A percentile compares a stretch with the other conserved stretches of the same genome.
Conservation (phyloP, 2,888 invertebrate species). For the Oscheius myriophilus region DNA sequence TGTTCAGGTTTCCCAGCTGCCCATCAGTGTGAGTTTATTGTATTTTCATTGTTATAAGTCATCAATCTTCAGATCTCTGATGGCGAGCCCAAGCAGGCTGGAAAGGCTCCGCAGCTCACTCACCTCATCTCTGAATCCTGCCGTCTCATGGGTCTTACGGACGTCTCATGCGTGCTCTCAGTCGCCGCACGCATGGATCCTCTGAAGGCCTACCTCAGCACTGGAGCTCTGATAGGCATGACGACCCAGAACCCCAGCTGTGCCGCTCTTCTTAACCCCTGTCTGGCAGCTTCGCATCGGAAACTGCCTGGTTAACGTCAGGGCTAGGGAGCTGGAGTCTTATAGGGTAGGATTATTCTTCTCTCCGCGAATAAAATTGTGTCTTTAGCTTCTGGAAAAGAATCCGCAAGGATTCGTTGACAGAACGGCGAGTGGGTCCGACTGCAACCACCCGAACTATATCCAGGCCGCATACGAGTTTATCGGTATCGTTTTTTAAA, state of each 20-base stretch:
- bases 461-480: slow-evolving; percentile 34
- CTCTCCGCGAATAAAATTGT: no score
- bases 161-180: slow-evolving; percentile 82
- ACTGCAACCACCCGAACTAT: slow-evolving; percentile 31
- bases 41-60: not conserved
- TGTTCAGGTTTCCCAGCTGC: slow-evolving; percentile 78
- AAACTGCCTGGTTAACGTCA: slow-evolving; percentile 50
- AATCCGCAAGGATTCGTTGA: slow-evolving; percentile 72
- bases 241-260: slow-evolving; percentile 22
- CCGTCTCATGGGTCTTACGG: slow-evolving; percentile 86
- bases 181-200: slow-evolving; percentile 83
- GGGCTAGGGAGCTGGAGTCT: slow-evolving; percentile 66
- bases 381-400: not conserved
- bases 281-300: slow-evolving; percentile 83
- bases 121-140: slow-evolving; percentile 87
- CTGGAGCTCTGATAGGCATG: slow-evolving; percentile 77
- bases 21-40: slow-evolving; percentile 66
- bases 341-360: slow-evolving; percentile 78
- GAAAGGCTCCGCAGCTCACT: slow-evolving; percentile 66
- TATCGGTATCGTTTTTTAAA: slow-evolving; percentile 26
- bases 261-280: slow-evolving; percentile 78
- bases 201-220: slow-evolving; percentile 78
- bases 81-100: slow-evolving; percentile 59
- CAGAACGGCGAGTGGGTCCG: slow-evolving; percentile 51
- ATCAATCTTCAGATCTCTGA: slow-evolving; percentile 42